Conservation (phyloP, 2,113 vertebrate species). For the Pygoscelis adeliae region DNA sequence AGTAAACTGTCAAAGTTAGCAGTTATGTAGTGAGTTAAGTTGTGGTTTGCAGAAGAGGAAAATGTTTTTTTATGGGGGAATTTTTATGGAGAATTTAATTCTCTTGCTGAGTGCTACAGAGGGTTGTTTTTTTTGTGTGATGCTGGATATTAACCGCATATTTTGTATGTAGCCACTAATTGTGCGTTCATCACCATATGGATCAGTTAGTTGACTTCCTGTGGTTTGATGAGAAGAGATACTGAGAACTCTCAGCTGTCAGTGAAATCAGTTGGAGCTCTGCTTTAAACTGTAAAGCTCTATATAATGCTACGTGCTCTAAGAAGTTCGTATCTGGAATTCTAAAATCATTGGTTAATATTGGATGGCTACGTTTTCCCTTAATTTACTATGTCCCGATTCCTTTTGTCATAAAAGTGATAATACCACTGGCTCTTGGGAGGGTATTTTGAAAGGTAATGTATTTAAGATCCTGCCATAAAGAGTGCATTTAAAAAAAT, state of each 20-base stretch:
- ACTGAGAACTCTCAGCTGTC: neutral
- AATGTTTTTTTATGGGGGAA: neutral
- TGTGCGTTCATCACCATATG: neutral
- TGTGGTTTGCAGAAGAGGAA: neutral
- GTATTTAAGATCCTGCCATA: neutral
- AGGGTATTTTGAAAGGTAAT: neutral
- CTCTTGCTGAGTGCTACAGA: neutral
- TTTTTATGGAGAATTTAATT: neutral
- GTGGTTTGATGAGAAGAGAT: neutral
- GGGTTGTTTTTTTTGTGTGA: neutral
- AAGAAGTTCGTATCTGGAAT: neutral
- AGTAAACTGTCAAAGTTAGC: neutral
- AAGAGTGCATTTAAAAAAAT: neutral
- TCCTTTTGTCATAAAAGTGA: neutral
- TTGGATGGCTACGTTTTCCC: neutral
- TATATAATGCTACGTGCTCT: rapidly evolving
- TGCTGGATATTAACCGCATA: neutral
- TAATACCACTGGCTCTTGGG: neutral
- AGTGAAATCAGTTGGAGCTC: neutral
- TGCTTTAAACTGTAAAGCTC: neutral
- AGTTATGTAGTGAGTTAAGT: neutral
- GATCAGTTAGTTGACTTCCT: neutral
- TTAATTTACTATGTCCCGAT: neutral
- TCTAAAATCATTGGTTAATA: neutral
- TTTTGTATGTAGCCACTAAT: neutral